Base-by-base conservation (phyloP, 2,888 invertebrate species). In the Hypsopygia costalis region DNA sequence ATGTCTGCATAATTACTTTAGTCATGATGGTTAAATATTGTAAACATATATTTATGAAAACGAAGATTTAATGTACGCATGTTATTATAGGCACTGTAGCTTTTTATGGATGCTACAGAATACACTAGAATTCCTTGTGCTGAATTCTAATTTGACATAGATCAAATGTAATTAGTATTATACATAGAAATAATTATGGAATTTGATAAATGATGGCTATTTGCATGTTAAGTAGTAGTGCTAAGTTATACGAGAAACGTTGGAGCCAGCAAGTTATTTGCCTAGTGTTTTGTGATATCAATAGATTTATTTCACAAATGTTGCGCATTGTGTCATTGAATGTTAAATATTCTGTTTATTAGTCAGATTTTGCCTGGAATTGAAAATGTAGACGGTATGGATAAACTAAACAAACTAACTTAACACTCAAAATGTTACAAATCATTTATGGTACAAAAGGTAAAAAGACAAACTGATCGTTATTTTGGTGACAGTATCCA, bases 231-330 rank as follows among this genome's bases (percentile, higher is more conserved):
- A 29, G 11, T 6, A 32, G 2, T 25, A 25, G 25, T 8, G 25
- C 2, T 25, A 25, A 25, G 25, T n/a, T 25, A 3, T 25, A 25
- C n/a, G 25, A 36, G n/a, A 10, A 31, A 3, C 6, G 12, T 61
- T 57, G 49, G 53, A 60, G 51, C 52, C 51, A 58, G 43, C 45
- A 48, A 55, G 47, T 51, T 52, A 33, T 27, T 22, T 54, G 56
- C 56, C 54, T 59, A 53, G 58, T 55, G 62, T 55, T 63, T 68
- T 78, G 81, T 81, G 80, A 79, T 76, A 79, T 59, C 43, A 25
- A 48, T 65, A 62, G 51, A 47, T 52, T 60, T 58, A 50, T 47
- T 39, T 43, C 33, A 30, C 22, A 36, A 40, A 30, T 28, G 10
- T 11, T 33, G 20, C 12, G 10, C 30, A 21, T 39, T n/a, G 22